Evolutionary conservation across 1,140 invertebrate genomes (phyloP), one percentile per base, ranked within the genome.

Genomic region (Habropoda laboriosa): DNA sequence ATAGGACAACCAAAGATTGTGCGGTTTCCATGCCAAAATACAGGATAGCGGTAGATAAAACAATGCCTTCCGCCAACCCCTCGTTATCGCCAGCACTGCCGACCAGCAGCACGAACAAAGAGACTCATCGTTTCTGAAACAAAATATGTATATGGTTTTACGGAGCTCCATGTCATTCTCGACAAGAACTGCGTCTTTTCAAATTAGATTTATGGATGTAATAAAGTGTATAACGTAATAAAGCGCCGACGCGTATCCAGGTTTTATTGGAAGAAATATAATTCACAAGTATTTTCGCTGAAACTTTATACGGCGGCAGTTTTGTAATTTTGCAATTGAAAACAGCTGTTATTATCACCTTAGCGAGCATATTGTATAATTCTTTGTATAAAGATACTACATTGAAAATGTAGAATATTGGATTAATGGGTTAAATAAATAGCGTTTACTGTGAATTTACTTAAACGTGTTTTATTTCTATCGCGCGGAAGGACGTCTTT

Each of bases 11-110:
- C 93, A 93, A 24, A 93, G 88, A 55, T 88, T 89, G 71, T 93
- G 87, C n/a, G 94, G 93, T 84, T 92, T 91, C 83, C 94, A 90
- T 86, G 93, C 94, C 80, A 94, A 89, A 51, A 93, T 83, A n/a
- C 91, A 87, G 47, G 93, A 91, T 49, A 94, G 83, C 16, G 91
- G 83, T 35, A 93, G 75, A 83, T 94, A 94, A 74, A 94, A 88
- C 58, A 94, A 85, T 49, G 92, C 91, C 83, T 92, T 92, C 79
- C 93, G 92, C 94, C 94, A 94, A 68, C 92, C 90, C 51, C 92
- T 92, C 40, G 86, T 91, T 80, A 93, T 76, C 89, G 91, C 91
- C 47, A 94, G 83, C 32, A 94, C 91, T 21, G 83, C 83, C 47
- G 91, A 91, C 94, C 94, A 94, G 67, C 92, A 93, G 10, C 81